Evolutionary conservation across 2,113 vertebrate genomes (phyloP).

Genomic region (Arenaria interpres): DNA sequence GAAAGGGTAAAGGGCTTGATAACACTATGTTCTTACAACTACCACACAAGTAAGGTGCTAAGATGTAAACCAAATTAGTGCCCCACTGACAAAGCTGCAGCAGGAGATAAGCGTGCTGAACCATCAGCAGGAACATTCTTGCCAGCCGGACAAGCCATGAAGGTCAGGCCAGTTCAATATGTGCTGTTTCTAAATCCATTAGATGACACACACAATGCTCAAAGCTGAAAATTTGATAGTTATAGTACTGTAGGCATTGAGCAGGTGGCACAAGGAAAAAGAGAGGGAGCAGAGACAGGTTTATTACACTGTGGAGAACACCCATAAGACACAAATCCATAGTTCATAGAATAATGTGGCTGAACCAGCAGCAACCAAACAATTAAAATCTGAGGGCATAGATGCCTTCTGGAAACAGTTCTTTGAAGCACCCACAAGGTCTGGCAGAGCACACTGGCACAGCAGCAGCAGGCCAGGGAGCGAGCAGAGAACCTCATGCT

Average conservation of each 20-base stretch:
- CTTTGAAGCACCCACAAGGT: background rate
- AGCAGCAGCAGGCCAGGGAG: fast-evolving
- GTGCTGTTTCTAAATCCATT: background rate
- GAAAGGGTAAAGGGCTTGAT: background rate
- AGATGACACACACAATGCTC: background rate
- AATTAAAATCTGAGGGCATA: background rate
- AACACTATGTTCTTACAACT: background rate
- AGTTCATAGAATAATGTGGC: background rate
- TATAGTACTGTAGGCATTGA: background rate
- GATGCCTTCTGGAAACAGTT: background rate
- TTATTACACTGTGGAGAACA: background rate
- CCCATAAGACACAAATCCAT: background rate
- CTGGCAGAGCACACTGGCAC: background rate
- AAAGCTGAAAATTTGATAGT: background rate
- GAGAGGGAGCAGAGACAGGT: background rate
- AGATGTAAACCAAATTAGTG: background rate
- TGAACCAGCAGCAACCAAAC: background rate
- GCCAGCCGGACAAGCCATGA: background rate
- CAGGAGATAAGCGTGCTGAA: background rate
- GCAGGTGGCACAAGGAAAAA: background rate
- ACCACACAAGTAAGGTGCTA: background rate
- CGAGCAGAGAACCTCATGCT: fast-evolving
- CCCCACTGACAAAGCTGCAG: background rate
- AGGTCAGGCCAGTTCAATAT: background rate
- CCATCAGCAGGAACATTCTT: background rate